Conservation (phyloP, 1,140 invertebrate genomes). For the Spodoptera litura region DNA sequence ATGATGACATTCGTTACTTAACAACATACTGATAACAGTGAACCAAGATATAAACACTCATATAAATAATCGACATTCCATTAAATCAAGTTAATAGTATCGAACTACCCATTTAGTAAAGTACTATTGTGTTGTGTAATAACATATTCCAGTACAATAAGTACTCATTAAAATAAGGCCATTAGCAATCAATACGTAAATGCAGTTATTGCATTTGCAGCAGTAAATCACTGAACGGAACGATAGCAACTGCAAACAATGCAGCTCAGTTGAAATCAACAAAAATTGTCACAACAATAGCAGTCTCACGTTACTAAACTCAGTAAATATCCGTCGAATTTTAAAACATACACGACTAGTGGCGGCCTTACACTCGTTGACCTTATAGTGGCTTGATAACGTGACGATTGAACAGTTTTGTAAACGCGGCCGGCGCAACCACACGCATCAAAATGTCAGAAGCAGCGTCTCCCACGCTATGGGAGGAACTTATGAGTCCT, state of each 20-base stretch:
- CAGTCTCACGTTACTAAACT: slow-evolving; percentile 32
- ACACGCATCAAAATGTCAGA: slow-evolving; percentile 73
- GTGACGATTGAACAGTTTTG: slow-evolving; percentile 64
- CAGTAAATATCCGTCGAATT: slow-evolving; percentile 44
- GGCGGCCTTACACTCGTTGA: slow-evolving; percentile 59
- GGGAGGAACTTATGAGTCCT: slow-evolving; percentile 80
- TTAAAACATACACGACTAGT: slow-evolving; percentile 26
- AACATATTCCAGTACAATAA: slow-evolving; percentile 1
- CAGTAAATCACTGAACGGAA: slow-evolving; percentile 16
- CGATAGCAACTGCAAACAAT: slow-evolving; percentile 9
- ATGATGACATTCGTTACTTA: background rate
- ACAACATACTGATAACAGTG: background rate
- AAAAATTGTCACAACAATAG: slow-evolving; percentile 23
- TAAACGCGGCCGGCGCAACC: slow-evolving; percentile 62
- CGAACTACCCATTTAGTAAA: background rate
- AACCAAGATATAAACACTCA: background rate
- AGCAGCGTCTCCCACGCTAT: slow-evolving; percentile 60
- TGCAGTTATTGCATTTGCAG: slow-evolving; percentile 3
- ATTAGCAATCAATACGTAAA: background rate
- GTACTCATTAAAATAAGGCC: background rate
- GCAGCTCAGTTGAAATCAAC: slow-evolving; percentile 32
- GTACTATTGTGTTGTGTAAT: slow-evolving; percentile 7
- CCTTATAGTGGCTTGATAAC: slow-evolving; percentile 73
- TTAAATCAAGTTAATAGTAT: background rate
- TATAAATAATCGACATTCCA: background rate